These are phyloP conservation scores for Laticauda colubrina DNA, from an alignment of 2,113 vertebrate species.

Conservation along the genomic window DNA sequence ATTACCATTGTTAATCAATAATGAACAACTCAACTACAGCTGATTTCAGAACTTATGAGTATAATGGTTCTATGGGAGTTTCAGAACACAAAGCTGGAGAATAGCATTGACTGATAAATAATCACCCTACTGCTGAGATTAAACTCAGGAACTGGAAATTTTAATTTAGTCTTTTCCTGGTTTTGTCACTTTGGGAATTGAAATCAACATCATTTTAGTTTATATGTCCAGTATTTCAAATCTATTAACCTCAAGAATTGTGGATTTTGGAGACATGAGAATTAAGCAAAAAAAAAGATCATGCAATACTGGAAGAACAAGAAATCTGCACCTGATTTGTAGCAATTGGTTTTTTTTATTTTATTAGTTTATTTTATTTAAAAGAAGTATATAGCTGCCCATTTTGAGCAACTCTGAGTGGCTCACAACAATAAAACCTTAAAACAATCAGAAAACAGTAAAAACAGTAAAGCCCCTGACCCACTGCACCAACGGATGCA, in stretches of 20 bases:
- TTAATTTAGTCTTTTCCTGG: not conserved
- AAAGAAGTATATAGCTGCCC: not conserved
- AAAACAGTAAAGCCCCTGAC: not conserved
- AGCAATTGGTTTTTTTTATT: not conserved
- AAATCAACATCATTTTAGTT: not conserved
- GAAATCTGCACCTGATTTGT: not conserved
- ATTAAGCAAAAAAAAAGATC: not conserved
- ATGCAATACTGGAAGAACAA: not conserved
- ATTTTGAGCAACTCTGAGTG: not conserved
- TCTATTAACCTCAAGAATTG: not conserved
- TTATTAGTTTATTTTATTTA: not conserved
- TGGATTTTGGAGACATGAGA: not conserved
- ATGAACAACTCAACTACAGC: not conserved
- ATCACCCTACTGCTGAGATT: not conserved
- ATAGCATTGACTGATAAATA: not conserved
- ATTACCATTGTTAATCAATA: not conserved
- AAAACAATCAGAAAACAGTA: not conserved
- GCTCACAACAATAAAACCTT: not conserved
- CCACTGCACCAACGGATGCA: no score
- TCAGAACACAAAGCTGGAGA: not conserved
- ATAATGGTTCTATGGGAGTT: not conserved
- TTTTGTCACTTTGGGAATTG: not conserved
- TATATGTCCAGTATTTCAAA: not conserved
- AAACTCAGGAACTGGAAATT: not conserved
- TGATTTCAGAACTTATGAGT: not conserved